These are phyloP conservation scores for Neomonachus schauinslandi DNA, from an alignment of 2,113 vertebrate species.

Conservation along the genomic window DNA sequence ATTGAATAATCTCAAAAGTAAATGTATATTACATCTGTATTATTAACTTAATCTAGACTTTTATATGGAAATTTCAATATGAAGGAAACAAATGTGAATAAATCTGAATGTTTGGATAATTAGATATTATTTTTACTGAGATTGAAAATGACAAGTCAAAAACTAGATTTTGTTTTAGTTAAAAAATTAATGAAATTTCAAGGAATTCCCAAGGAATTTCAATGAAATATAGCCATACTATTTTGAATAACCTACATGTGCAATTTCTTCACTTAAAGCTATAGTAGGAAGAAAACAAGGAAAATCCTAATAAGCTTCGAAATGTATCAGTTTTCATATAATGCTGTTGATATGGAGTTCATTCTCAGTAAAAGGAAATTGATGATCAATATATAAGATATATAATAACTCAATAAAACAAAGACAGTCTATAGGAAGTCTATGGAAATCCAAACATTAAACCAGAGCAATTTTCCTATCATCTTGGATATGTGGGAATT, in stretches of 20 bases:
- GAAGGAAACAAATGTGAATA: neutral
- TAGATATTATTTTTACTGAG: neutral
- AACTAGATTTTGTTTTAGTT: constrained; percentile 20
- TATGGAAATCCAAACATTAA: neutral
- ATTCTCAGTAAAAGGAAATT: neutral
- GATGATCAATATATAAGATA: neutral
- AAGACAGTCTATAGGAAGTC: neutral
- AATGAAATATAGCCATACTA: neutral
- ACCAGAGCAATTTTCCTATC: neutral
- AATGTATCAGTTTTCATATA: neutral
- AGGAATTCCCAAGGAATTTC: neutral
- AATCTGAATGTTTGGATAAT: neutral
- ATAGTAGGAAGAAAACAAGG: neutral
- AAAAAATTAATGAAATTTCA: neutral
- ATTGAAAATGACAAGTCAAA: neutral
- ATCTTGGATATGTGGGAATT: neutral
- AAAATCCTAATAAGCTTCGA: neutral
- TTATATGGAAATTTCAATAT: neutral
- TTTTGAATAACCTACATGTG: neutral
- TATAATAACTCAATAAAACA: neutral
- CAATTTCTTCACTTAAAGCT: constrained; percentile 1
- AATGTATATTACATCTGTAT: neutral
- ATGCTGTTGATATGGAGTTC: neutral
- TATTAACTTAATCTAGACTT: neutral
- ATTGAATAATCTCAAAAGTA: neutral